These are phyloP conservation scores for Colius striatus DNA, from an alignment of 2,113 vertebrate species.

Conservation along the genomic window DNA sequence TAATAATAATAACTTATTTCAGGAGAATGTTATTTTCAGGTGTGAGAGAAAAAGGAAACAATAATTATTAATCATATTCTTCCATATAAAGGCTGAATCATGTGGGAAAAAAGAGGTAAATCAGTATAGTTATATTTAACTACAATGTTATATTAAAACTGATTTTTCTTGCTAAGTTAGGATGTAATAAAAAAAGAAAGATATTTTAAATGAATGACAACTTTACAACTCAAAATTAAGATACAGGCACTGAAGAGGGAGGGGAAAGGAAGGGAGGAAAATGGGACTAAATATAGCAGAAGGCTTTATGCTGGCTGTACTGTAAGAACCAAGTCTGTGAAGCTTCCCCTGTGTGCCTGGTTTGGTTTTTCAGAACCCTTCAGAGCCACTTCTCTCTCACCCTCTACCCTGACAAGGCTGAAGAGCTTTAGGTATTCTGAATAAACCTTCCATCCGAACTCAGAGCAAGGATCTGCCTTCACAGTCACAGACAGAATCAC, in stretches of 20 bases:
- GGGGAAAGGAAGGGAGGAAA: background rate
- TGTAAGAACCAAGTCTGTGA: background rate
- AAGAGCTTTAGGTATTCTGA: background rate
- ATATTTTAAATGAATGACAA: background rate
- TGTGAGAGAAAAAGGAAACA: background rate
- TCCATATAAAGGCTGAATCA: background rate
- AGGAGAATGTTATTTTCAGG: background rate
- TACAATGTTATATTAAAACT: background rate
- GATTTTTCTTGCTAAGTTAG: background rate
- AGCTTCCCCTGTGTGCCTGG: background rate
- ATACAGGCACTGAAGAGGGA: background rate
- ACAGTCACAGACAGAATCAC: background rate
- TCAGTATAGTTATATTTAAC: background rate
- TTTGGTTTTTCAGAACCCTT: background rate
- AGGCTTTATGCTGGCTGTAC: background rate
- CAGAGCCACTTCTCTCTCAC: background rate
- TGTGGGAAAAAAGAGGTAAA: background rate
- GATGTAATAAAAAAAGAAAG: background rate
- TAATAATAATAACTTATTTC: background rate
- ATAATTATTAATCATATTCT: background rate
- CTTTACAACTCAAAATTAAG: background rate
- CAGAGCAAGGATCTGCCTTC: background rate
- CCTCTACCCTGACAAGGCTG: background rate
- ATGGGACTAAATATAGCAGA: conserved; percentile 31
- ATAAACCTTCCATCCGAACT: background rate